Conservation (phyloP, 2,797 vertebrate genomes). For the Amazonetta brasiliensis region DNA sequence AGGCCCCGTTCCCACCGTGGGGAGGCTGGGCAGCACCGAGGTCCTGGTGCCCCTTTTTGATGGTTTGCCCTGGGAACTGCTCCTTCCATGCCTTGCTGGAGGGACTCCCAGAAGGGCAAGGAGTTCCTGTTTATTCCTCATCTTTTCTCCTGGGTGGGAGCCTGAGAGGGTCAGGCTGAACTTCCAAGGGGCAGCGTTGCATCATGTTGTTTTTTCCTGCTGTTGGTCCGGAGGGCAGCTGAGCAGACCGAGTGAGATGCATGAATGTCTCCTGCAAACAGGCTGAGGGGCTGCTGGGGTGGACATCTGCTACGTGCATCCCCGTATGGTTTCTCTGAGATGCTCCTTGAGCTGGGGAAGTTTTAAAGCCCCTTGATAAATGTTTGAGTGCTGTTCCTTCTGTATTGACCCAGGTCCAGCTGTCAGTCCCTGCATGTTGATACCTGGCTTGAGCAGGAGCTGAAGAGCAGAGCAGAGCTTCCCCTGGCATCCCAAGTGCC, state of each 20-base stretch:
- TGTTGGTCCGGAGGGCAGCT: neutral
- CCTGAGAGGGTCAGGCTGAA: neutral
- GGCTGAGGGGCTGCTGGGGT: neutral
- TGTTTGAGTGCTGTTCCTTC: neutral
- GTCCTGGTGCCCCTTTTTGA: neutral
- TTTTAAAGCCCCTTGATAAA: neutral
- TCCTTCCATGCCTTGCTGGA: neutral
- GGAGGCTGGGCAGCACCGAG: rapidly evolving
- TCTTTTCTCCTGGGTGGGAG: neutral
- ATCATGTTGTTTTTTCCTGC: neutral
- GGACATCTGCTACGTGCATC: neutral
- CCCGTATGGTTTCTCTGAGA: neutral
- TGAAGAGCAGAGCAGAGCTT: neutral
- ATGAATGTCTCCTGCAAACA: neutral
- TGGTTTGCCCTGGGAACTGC: neutral
- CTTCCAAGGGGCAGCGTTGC: neutral
- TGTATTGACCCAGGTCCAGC: neutral
- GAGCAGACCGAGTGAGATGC: neutral
- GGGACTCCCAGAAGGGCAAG: neutral
- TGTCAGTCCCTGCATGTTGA: neutral
- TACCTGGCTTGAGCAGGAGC: neutral
- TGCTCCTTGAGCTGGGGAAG: neutral
- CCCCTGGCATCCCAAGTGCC: neutral
- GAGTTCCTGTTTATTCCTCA: neutral
- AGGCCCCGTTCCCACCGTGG: rapidly evolving